These are phyloP conservation scores for Harpagoxenus sublaevis DNA, from an alignment of 2,888 invertebrate species.

Conservation along the genomic window DNA sequence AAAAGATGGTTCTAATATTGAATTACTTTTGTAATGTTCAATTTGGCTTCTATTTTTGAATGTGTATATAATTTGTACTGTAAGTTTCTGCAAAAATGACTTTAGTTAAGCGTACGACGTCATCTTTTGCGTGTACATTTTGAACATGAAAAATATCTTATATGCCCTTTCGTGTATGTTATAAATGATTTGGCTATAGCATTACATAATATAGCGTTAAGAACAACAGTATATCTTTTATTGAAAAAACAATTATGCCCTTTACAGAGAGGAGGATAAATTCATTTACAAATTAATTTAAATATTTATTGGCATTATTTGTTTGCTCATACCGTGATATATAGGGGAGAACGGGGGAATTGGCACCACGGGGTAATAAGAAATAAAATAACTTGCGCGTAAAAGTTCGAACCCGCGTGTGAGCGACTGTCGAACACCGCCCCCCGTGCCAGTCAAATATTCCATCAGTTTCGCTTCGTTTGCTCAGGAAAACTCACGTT, in stretches of 20 bases:
- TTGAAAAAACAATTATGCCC: not conserved
- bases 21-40: not conserved
- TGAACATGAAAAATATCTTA: not conserved
- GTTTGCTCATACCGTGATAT: not conserved
- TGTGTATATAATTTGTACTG: not conserved
- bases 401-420: too few relatives aligned
- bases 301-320: not conserved
- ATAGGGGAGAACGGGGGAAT: too few relatives aligned
- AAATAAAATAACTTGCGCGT: too few relatives aligned
- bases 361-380: too few relatives aligned
- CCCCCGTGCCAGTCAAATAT: too few relatives aligned
- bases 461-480: too few relatives aligned
- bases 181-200: constrained; percentile 1
- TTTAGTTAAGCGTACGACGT: not conserved
- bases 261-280: not conserved
- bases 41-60: not conserved
- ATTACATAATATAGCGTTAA: constrained; percentile 3
- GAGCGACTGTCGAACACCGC: too few relatives aligned
- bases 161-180: not conserved
- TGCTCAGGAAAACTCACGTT: too few relatives aligned
- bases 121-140: not conserved
- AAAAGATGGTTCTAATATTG: not conserved
- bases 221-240: not conserved
- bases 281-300: not conserved
- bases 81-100: not conserved